Base-by-base conservation (phyloP, 2,888 invertebrate species). In the Anthrax anthrax region DNA sequence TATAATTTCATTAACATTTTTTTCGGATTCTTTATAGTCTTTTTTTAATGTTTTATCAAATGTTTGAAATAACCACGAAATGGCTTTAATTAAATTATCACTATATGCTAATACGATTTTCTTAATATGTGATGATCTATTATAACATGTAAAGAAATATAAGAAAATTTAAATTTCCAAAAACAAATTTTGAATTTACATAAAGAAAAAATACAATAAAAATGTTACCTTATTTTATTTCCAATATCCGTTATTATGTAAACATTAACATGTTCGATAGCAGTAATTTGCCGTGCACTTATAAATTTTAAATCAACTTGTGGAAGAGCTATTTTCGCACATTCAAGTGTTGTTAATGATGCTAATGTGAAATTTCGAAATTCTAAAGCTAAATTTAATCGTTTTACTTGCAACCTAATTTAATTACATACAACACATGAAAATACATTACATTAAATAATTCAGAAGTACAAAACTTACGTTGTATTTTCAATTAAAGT, bases 181-280 rank as follows among this genome's bases (percentile, higher is more conserved):
- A n/a, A n/a, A n/a, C n/a, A n/a, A n/a, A 19, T 19, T 12, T 9
- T 37, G 27, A 41, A 18, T n/a, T n/a, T n/a, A n/a, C n/a, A n/a
- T 39, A 37, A 32, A 36, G 29, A 16, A 36, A 17, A 2, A 8
- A 13, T 29, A 17, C 18, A 2, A 32, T 23, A n/a, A 29, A n/a
- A n/a, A n/a, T n/a, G 43, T 50, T 50, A 65, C 64, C 64, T 54
- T 4, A 56, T 53, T 23, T 57, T 49, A 53, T 64, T 62, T n/a
- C 63, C 64, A 44, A 68, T 59, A 49, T 68, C 67, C 1, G 67
- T 68, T 27, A 68, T 56, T 44, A 67, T 52, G 47, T 67, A 68
- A 3, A 60, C 60, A 42, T 62, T 64, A 14, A 65, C 61, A 49
- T 68, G 67, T 42, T 59, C 58, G 8, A 67, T 65, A 0, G 67